Base-by-base conservation (phyloP, 1,140 invertebrate genomes). In the Heliconius hewitsoni region DNA sequence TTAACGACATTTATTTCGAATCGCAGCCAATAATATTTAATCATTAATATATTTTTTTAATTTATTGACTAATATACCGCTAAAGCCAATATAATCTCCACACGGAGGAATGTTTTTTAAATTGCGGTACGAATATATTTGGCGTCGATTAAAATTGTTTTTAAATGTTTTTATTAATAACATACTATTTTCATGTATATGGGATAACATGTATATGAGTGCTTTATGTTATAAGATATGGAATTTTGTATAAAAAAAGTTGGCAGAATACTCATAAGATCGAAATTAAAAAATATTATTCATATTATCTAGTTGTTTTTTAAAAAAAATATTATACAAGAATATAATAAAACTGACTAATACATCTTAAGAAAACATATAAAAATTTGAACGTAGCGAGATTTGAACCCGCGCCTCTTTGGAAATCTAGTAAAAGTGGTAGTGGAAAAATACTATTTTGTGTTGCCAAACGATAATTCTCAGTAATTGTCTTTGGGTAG, bases 11-110 rank as follows among this genome's bases (percentile, higher is more conserved):
- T 89, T 88, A 82, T 86, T 83, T 83, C 71, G 78, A 82, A 60
- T 82, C 80, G 85, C 85, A 81, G 83, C 81, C 84, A 88, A 90
- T 88, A 87, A 86, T 84, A 89, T 91, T 89, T 84, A 90, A 89
- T 89, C 82, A 83, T 80, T 55, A 74, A 23, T 74, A 75, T 81
- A 2, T 46, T 46, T 82, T 84, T 81, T 78, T 79, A 72, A 85
- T 83, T 85, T 81, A 83, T 83, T 55, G 72, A 70, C 34, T 52
- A 39, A 83, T 73, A 76, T 83, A 85, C 82, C 82, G 82, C 78
- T 83, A 82, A 71, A 52, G 42, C 70, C 70, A 30, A 77, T 52
- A 71, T 71, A 76, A 66, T 30, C 71, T n/a, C 71, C 9, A 11
- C 73, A 19, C 55, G 8, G n/a, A 74, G 2, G 73, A 74, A 74